Base-by-base conservation (phyloP, 2,113 vertebrate species). In the Oryzias curvinotus region DNA sequence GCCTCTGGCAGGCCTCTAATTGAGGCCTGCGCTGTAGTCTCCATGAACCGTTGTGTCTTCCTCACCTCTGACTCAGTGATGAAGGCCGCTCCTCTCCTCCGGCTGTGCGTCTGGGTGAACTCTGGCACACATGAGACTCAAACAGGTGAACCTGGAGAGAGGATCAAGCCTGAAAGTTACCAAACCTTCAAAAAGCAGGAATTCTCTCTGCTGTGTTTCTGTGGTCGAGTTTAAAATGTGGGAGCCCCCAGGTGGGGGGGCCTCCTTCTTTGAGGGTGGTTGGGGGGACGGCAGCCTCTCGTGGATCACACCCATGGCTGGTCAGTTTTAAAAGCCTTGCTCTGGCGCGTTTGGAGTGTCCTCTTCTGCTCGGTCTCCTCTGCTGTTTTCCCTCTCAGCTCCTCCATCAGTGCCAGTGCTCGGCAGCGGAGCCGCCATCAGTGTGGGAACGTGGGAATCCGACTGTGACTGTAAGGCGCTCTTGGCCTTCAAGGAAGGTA, bases 241-340 rank as follows among this genome's bases (percentile, higher is more conserved):
- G 94, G 19, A 69, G 64, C 77, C 78, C 79, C 52, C 21, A 57
- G 16, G 16, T 62, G 19, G 73, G 84, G 52, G 85, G 78, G 61
- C 74, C 60, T 43, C 61, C 71, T 17, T 90, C 91, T 53, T 87
- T 93, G 77, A 88, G 88, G 60, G 92, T 96, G 64, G 90, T 95
- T 14, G 94, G 94, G 46, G 93, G 94, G 26, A 82, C 50, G 1
- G 83, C 92, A 65, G 92, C 88, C 13, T 58, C 83, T 45, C 83
- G 90, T 50, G 93, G 94, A 56, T 90, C 94, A 0, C 92, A 95
- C 36, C 94, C 94, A 0, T 95, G 95, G 94, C 91, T 96, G 87
- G 94, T 93, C 73, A 68, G 85, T 23, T 23, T 85, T 47, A 30
- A 30, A 42, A 7, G 13, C 3, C 8, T n/a, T 21, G 14, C 12